phyloP scores from a whole-genome alignment of 2,113 vertebrate genomes.

The Thermophis baileyi region DNA sequence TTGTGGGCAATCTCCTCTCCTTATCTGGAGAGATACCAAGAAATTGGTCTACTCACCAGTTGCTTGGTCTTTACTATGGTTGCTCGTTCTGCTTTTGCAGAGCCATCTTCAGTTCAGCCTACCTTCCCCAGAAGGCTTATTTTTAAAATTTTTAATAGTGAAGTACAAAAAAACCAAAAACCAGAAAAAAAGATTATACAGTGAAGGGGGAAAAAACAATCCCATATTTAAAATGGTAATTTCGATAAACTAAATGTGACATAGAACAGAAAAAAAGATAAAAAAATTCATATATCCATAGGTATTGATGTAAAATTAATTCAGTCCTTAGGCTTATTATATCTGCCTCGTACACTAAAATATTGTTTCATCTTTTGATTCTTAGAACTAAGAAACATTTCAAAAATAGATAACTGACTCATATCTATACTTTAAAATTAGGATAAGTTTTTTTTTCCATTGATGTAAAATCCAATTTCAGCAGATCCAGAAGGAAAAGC shows the following conservation, averaged over 20 bases:
- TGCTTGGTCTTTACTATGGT: no score
- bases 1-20: background rate
- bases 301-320: background rate
- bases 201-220: background rate
- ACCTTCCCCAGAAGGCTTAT: background rate
- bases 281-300: background rate
- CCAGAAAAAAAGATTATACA: background rate
- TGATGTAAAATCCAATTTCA: background rate
- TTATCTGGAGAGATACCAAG: background rate
- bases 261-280: background rate
- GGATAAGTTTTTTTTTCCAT: background rate
- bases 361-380: background rate
- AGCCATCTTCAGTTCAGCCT: background rate
- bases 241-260: background rate
- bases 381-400: background rate
- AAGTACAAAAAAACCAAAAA: background rate
- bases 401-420: background rate
- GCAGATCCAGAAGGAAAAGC: background rate
- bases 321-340: background rate
- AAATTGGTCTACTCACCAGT: background rate
- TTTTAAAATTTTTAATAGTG: background rate
- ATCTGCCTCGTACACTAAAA: background rate
- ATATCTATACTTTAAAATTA: background rate
- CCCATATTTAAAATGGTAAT: background rate
- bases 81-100: background rate